Conservation (phyloP, 2,113 vertebrate genomes). For the Nibea coibor region DNA sequence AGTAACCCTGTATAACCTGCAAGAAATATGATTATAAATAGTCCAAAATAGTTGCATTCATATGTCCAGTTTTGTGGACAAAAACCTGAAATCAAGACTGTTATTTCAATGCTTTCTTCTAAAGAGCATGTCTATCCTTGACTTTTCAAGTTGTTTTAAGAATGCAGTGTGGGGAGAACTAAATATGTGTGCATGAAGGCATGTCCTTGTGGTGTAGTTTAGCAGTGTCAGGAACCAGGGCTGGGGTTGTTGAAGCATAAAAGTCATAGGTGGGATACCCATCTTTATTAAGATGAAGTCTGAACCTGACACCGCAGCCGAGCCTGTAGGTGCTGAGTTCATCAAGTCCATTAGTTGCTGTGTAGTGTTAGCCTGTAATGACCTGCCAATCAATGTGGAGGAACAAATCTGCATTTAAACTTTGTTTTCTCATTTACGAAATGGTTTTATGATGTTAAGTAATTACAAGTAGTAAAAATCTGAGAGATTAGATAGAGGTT, state of each 20-base stretch:
- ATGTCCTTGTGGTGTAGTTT: background rate
- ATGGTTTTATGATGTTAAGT: background rate
- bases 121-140: background rate
- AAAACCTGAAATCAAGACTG: background rate
- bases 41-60: background rate
- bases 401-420: background rate
- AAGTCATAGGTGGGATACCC: background rate
- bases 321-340: constrained; percentile 5
- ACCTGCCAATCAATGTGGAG: background rate
- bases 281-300: background rate
- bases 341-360: background rate
- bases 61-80: background rate
- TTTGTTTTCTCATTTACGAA: background rate
- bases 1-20: background rate
- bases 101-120: background rate
- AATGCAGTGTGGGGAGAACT: background rate
- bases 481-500: background rate
- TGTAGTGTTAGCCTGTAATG: background rate
- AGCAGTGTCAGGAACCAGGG: background rate
- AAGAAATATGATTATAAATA: background rate
- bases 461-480: background rate
- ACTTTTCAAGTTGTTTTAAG: background rate
- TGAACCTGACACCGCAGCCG: background rate
- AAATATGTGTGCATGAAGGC: background rate
- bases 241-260: background rate